These are phyloP conservation scores for Agrotis puta DNA, from an alignment of 2,888 invertebrate genomes.

Conservation along the genomic window DNA sequence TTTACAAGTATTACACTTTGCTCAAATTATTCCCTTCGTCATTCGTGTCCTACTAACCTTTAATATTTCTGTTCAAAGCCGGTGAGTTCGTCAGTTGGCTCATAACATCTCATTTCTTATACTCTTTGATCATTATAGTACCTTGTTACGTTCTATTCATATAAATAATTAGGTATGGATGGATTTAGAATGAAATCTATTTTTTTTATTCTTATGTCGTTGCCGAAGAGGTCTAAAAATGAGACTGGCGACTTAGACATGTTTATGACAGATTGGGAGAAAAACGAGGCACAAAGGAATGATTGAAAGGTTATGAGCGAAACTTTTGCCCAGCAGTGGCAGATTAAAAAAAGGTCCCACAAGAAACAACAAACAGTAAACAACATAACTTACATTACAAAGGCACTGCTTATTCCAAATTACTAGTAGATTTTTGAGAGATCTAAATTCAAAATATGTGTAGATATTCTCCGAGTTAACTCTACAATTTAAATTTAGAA, in stretches of 20 bases:
- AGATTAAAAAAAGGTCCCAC: no score
- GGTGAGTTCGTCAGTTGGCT: constrained; percentile 21
- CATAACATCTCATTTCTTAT: constrained; percentile 16
- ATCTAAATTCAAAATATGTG: not conserved
- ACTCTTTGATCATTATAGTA: constrained; percentile 17
- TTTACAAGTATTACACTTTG: constrained; percentile 17
- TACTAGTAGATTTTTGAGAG: not conserved
- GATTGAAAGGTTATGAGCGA: no score
- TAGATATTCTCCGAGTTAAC: not conserved
- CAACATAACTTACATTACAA: no score
- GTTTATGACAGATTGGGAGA: no score
- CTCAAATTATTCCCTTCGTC: constrained; percentile 36
- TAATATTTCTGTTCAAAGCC: constrained; percentile 38
- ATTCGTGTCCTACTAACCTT: constrained; percentile 49
- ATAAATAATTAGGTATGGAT: constrained; percentile 10
- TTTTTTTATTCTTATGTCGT: no score
- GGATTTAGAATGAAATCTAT: not conserved
- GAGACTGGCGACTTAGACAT: no score
- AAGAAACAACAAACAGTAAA: no score
- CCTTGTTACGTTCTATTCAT: constrained; percentile 7
- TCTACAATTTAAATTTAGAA: not conserved
- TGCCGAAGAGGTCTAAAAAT: no score
- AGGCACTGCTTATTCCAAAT: not conserved
- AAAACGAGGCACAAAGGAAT: no score
- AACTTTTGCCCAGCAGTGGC: no score